Percentiles rank a stretch among this genome's conserved stretches.
These are phyloP conservation scores for Hydrocynus forskahlii DNA, from an alignment of 2,797 vertebrate species.

Conservation along the genomic window DNA sequence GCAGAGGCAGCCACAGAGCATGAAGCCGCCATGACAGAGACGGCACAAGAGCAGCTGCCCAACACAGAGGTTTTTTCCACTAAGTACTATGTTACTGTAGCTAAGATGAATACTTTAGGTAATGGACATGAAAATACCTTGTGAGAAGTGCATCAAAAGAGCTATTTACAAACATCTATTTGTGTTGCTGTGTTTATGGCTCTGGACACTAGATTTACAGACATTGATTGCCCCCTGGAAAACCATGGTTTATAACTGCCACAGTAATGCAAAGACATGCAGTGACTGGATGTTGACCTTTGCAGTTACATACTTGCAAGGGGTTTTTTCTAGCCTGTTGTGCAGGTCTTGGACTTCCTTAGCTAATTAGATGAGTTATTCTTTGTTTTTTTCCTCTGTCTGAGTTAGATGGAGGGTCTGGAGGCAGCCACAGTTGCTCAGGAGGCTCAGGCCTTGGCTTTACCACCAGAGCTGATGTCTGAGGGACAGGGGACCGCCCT, in stretches of 20 bases:
- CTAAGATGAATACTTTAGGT: not conserved
- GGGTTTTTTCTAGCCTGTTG: not conserved
- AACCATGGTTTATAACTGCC: not conserved
- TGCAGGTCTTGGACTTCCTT: too few species aligned
- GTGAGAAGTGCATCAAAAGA: too few species aligned
- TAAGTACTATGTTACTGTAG: not conserved
- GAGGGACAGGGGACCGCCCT: constrained; percentile 85
- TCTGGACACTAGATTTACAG: too few species aligned
- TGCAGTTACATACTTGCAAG: not conserved
- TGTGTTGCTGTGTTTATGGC: too few species aligned
- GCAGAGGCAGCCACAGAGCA: constrained; percentile 77
- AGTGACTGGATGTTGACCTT: too few species aligned
- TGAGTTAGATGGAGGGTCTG: constrained; percentile 61
- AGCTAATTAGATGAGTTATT: too few species aligned
- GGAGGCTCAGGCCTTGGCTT: constrained; percentile 73
- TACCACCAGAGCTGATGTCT: constrained; percentile 90
- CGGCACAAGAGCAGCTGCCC: constrained; percentile 25
- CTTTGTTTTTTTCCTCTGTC: too few species aligned
- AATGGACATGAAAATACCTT: too few species aligned
- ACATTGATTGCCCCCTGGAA: too few species aligned
- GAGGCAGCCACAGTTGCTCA: constrained; percentile 39
- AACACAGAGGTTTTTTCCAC: constrained; percentile 68
- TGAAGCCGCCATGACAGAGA: constrained; percentile 51
- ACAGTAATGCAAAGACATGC: not conserved
- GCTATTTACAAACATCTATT: too few species aligned